phyloP scores from a whole-genome alignment of 1,140 invertebrate genomes.

The Sminthurinus signatus region DNA sequence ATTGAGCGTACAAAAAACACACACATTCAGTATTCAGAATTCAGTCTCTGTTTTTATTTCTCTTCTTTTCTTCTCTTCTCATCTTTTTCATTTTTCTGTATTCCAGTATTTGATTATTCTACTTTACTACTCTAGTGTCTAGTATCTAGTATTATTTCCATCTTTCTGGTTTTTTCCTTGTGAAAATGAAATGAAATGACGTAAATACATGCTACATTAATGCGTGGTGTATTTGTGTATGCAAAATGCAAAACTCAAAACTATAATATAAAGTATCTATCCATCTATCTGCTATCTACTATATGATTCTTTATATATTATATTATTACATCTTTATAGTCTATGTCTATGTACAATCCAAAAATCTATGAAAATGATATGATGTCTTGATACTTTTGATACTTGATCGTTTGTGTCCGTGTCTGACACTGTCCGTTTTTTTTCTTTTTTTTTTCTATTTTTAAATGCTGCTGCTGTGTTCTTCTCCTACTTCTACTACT shows the following conservation, averaged over 20 bases:
- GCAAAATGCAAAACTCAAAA: background rate
- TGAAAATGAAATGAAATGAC: background rate
- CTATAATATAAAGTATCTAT: background rate
- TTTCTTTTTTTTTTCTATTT: conserved; percentile 46
- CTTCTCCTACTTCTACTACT: conserved; percentile 15
- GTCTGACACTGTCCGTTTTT: conserved; percentile 43
- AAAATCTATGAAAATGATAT: background rate
- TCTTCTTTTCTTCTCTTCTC: too few relatives aligned
- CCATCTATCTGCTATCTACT: background rate
- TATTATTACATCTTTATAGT: conserved; percentile 1
- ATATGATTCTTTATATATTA: too few relatives aligned
- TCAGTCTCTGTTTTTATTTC: too few relatives aligned
- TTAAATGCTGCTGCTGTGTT: conserved; percentile 32
- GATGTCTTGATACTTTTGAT: too few relatives aligned
- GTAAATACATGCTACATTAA: background rate
- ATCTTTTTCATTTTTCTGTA: too few relatives aligned
- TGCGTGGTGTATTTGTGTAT: conserved; percentile 1
- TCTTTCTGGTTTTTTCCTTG: too few relatives aligned
- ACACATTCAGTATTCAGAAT: too few relatives aligned
- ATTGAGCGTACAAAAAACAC: conserved; percentile 15
- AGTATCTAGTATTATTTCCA: too few relatives aligned
- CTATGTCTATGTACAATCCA: background rate
- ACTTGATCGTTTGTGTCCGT: conserved; percentile 29
- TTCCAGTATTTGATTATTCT: too few relatives aligned
- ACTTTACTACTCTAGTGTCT: too few relatives aligned